Percentiles rank a stretch among this genome's conserved stretches.
phyloP scores from a whole-genome alignment of 2,113 vertebrate species.

The Callopanchax toddi region DNA sequence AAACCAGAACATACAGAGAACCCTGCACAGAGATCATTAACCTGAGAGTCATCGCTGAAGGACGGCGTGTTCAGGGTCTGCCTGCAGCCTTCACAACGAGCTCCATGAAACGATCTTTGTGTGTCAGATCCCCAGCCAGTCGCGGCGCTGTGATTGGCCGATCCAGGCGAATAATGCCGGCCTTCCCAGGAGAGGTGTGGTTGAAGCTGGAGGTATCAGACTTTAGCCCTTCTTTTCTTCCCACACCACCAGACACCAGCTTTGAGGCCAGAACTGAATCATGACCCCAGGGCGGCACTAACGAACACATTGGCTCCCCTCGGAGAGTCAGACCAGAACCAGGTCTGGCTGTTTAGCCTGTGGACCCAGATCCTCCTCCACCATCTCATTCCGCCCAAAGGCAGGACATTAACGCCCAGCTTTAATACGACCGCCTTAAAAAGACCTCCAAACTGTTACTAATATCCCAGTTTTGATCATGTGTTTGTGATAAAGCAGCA shows the following conservation, averaged over 20 bases:
- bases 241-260: conserved; percentile 40
- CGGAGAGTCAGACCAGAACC: conserved; percentile 40
- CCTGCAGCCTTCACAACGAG: conserved; percentile 41
- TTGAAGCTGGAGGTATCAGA: conserved; percentile 41
- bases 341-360: conserved; percentile 37
- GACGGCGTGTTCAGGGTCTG: not conserved
- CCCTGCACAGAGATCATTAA: no score
- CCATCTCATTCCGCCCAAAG: conserved; percentile 16
- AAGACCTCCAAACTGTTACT: conserved; percentile 8
- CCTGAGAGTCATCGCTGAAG: no score
- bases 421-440: conserved; percentile 25
- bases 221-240: conserved; percentile 48
- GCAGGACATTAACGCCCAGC: conserved; percentile 10
- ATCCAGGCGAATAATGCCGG: conserved; percentile 39
- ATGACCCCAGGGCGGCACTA: conserved; percentile 58
- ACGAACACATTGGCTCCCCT: conserved; percentile 60
- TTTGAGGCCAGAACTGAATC: conserved; percentile 48
- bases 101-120: conserved; percentile 54
- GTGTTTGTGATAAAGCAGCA: conserved; percentile 46
- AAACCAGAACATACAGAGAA: no score
- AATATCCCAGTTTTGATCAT: conserved; percentile 44
- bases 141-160: conserved; percentile 57
- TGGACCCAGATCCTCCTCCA: conserved; percentile 39
- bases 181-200: conserved; percentile 55
- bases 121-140: conserved; percentile 49